These are phyloP conservation scores for Halcyon malimbica DNA, from an alignment of 2,113 vertebrate species.

Conservation along the genomic window DNA sequence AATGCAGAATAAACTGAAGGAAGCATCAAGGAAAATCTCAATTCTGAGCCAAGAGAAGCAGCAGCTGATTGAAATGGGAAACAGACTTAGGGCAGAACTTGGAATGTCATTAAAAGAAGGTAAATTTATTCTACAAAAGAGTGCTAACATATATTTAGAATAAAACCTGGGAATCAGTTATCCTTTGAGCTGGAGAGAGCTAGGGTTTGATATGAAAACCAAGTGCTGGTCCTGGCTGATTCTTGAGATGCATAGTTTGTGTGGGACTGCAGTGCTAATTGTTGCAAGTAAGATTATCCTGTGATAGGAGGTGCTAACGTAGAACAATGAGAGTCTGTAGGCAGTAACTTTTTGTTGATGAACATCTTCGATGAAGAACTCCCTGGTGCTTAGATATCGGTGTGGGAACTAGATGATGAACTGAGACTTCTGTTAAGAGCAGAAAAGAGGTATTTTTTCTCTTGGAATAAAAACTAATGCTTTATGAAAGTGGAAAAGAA, in stretches of 20 bases:
- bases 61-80: constrained; percentile 88
- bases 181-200: neutral
- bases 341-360: neutral
- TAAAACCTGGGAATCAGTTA: neutral
- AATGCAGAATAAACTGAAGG: constrained; percentile 77
- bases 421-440: neutral
- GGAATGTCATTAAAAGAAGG: constrained; percentile 58
- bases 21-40: constrained; percentile 77
- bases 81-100: constrained; percentile 81
- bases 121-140: constrained; percentile 36
- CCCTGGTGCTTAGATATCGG: neutral
- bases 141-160: neutral
- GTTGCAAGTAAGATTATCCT: neutral
- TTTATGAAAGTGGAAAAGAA: neutral
- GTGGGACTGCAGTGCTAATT: neutral
- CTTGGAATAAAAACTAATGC: neutral
- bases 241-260: neutral
- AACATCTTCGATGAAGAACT: neutral
- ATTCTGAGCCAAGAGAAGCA: constrained; percentile 81
- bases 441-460: neutral
- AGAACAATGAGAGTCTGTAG: neutral
- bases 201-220: neutral
- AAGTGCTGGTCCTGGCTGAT: neutral
- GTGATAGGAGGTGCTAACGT: neutral
- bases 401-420: neutral